These are phyloP conservation scores for Falco cherrug DNA, from an alignment of 2,797 vertebrate genomes.

Conservation along the genomic window DNA sequence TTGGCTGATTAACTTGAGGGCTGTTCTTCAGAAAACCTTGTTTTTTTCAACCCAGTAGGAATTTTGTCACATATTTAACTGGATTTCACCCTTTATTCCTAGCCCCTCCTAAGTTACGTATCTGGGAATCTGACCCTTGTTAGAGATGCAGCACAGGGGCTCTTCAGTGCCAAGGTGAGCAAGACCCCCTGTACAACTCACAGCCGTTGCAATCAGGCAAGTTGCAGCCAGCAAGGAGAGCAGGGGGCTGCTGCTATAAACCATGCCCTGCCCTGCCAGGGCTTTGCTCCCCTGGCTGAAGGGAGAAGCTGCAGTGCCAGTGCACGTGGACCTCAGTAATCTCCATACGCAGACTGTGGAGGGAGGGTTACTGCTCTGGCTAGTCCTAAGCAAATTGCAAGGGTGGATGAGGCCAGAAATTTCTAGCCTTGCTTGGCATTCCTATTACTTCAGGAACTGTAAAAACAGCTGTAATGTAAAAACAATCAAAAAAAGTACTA, in stretches of 20 bases:
- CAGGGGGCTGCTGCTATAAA: not conserved
- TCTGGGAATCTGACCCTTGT: not conserved
- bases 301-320: not conserved
- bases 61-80: not conserved
- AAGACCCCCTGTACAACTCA: fast-evolving
- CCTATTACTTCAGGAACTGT: not conserved
- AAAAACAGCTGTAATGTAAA: not conserved
- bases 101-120: not conserved
- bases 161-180: not conserved
- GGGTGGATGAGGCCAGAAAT: not conserved
- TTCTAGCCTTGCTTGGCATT: not conserved
- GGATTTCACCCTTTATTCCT: not conserved
- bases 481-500: not conserved
- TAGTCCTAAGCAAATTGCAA: not conserved
- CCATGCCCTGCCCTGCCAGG: not conserved
- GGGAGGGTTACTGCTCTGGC: not conserved
- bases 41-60: not conserved
- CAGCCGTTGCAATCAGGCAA: not conserved
- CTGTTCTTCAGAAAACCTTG: not conserved
- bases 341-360: not conserved
- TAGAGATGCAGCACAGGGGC: not conserved
- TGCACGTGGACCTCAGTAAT: not conserved
- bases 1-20: not conserved
- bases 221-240: not conserved
- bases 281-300: not conserved